Conservation (phyloP, 2,797 vertebrate species). For the Hybognathus amarus region DNA sequence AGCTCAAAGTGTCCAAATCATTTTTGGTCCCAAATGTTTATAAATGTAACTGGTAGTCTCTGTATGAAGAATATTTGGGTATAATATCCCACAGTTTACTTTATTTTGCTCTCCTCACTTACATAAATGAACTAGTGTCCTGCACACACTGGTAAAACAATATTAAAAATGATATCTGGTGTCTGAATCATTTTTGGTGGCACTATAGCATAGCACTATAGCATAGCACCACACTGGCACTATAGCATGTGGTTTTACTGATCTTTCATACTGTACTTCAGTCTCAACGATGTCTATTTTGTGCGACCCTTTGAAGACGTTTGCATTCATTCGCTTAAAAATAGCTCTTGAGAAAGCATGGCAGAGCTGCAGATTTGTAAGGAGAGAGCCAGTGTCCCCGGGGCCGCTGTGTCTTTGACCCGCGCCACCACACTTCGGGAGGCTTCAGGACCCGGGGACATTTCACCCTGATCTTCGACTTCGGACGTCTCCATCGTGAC, state of each 20-base stretch:
- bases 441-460: conserved; percentile 27
- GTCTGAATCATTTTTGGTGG: too few relatives aligned
- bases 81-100: too few relatives aligned
- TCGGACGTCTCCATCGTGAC: conserved; percentile 44
- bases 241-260: neutral
- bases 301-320: conserved; percentile 33
- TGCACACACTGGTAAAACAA: too few relatives aligned
- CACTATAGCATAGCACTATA: too few relatives aligned
- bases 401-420: conserved; percentile 64
- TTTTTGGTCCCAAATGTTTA: too few relatives aligned
- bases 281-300: neutral
- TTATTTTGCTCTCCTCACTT: too few relatives aligned
- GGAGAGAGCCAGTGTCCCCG: conserved; percentile 36
- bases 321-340: conserved; percentile 38
- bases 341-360: conserved; percentile 39
- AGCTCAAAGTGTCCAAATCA: accelerated
- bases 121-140: too few relatives aligned
- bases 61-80: too few relatives aligned
- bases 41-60: too few relatives aligned
- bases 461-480: conserved; percentile 11
- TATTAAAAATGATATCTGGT: too few relatives aligned
- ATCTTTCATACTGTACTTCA: neutral
- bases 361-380: conserved; percentile 39
- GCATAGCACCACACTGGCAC: too few relatives aligned
- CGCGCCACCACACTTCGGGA: conserved; percentile 53